Conservation (phyloP, 2,797 vertebrate genomes). For the Nyctalus aviator region DNA sequence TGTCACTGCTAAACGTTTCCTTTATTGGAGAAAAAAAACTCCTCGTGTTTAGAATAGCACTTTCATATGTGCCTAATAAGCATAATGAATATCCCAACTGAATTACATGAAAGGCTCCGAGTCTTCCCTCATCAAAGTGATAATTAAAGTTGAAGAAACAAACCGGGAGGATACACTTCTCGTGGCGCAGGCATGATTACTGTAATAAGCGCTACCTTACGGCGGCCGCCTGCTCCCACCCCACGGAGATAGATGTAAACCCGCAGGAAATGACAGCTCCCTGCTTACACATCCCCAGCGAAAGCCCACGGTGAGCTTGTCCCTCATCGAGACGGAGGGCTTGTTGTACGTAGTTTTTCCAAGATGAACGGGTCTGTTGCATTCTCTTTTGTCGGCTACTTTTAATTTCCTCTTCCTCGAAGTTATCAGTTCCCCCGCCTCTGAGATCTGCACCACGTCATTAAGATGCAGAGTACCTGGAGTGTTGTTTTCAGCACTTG, state of each 20-base stretch:
- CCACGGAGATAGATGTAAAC: background rate
- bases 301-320: constrained; percentile 51
- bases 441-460: constrained; percentile 63
- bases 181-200: background rate
- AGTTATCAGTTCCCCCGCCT: constrained; percentile 73
- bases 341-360: constrained; percentile 78
- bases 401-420: constrained; percentile 84
- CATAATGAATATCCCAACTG: constrained; percentile 45
- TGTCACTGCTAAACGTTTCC: constrained; percentile 36
- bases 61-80: constrained; percentile 63
- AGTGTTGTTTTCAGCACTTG: constrained; percentile 71
- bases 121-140: constrained; percentile 57
- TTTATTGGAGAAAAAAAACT: background rate
- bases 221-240: constrained; percentile 33
- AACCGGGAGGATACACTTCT: constrained; percentile 18
- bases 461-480: constrained; percentile 71
- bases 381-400: constrained; percentile 80
- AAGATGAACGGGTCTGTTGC: constrained; percentile 63
- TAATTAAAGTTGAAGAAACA: constrained; percentile 67
- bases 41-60: constrained; percentile 57
- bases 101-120: constrained; percentile 32
- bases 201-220: background rate
- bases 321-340: constrained; percentile 76
- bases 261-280: constrained; percentile 59
- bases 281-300: constrained; percentile 57